Percentiles rank a stretch among this genome's conserved stretches.
Evolutionary conservation across 2,113 vertebrate species (phyloP).

Genomic region (Physeter macrocephalus): DNA sequence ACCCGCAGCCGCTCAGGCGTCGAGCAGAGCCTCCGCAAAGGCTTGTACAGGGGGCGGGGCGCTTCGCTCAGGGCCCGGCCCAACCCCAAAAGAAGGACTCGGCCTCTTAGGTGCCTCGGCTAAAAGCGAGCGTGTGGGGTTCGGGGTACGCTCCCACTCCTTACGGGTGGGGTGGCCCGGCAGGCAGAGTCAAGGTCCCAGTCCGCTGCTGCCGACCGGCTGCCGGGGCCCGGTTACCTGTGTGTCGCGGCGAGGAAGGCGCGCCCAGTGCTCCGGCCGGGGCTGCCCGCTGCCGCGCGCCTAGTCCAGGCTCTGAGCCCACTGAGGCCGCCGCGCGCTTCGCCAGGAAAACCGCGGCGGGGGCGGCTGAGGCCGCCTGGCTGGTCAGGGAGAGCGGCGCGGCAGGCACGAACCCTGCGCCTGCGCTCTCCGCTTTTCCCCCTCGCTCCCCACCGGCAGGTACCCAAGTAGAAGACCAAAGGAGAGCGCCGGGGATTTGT

Average conservation of each 20-base stretch:
- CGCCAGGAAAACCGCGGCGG: fast-evolving
- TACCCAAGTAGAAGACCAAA: fast-evolving
- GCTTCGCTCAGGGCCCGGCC: background rate
- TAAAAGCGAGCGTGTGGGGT: too few species aligned
- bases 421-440: constrained; percentile 56
- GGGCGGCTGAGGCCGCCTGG: background rate
- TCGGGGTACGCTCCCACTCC: background rate
- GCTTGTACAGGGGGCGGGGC: background rate
- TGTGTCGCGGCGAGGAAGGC: background rate
- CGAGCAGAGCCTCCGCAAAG: background rate
- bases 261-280: background rate
- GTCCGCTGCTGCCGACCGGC: background rate
- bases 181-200: background rate
- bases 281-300: background rate
- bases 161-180: background rate
- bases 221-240: constrained; percentile 43
- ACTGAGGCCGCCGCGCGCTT: background rate
- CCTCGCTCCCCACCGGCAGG: background rate
- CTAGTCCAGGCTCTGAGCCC: background rate
- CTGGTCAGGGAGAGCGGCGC: background rate
- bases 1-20: background rate
- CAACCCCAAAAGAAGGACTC: background rate
- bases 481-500: background rate
- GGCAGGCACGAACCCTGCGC: constrained; percentile 39
- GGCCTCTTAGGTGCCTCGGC: background rate